Percentiles rank a stretch among this genome's conserved stretches.
Conservation (phyloP, 2,113 vertebrate species). For the Melanerpes formicivorus region DNA sequence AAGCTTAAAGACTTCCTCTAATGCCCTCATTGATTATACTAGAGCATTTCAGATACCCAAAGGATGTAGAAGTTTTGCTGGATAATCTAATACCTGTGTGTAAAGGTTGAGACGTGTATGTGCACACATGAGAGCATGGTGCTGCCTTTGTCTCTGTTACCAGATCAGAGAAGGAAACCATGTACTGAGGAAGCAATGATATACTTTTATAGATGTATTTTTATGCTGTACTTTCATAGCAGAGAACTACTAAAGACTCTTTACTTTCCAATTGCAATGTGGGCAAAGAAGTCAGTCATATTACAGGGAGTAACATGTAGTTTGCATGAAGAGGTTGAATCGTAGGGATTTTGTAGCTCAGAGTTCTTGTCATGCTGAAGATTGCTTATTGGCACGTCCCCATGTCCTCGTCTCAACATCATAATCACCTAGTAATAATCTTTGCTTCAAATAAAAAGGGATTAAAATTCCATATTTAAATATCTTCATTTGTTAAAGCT, state of each 20-base stretch:
- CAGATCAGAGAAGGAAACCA: not conserved
- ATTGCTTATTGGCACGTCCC: not conserved
- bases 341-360: not conserved
- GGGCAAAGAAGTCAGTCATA: not conserved
- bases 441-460: not conserved
- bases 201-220: not conserved
- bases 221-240: too few species aligned
- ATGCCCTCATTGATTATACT: conserved; percentile 19
- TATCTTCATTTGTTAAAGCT: not conserved
- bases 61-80: not conserved
- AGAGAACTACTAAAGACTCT: not conserved
- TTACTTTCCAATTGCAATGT: not conserved
- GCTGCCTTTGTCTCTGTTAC: not conserved
- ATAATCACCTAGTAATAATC: not conserved
- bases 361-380: not conserved
- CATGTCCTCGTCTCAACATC: not conserved
- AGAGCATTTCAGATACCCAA: not conserved
- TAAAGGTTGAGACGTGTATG: not conserved
- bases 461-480: not conserved
- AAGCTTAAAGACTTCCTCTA: conserved; percentile 52
- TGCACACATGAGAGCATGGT: not conserved
- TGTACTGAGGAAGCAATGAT: not conserved
- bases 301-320: not conserved
- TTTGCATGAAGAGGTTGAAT: not conserved
- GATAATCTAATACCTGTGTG: not conserved